Evolutionary conservation across 2,797 vertebrate genomes (phyloP).

Genomic region (Parotocinclus haroldoi): DNA sequence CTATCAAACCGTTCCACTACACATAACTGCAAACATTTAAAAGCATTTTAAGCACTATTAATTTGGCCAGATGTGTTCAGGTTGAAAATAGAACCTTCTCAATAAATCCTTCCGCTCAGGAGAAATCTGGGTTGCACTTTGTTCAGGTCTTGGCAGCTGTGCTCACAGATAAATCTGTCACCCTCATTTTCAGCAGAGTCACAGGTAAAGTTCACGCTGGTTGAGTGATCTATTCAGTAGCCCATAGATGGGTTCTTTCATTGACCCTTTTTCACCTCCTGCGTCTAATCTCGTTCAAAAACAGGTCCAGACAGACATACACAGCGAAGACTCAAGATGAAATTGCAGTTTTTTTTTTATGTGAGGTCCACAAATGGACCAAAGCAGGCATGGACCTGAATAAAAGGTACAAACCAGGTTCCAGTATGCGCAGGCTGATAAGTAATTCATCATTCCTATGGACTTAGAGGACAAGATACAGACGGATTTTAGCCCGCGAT

Average conservation of each 20-base stretch:
- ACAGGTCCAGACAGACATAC: neutral
- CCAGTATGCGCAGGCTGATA: constrained; percentile 38
- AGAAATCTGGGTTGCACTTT: constrained; percentile 58
- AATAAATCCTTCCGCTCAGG: constrained; percentile 26
- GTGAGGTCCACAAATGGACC: constrained; percentile 4
- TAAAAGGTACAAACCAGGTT: constrained; percentile 29
- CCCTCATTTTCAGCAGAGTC: constrained; percentile 55
- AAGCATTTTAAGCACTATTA: too few relatives aligned
- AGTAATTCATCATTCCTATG: constrained; percentile 44
- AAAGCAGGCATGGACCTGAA: constrained; percentile 3
- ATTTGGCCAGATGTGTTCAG: neutral
- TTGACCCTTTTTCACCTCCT: constrained; percentile 54
- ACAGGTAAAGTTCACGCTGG: constrained; percentile 62
- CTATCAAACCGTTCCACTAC: too few relatives aligned
- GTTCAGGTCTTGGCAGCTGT: constrained; percentile 54
- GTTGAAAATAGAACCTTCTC: neutral
- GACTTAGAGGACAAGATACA: constrained; percentile 43
- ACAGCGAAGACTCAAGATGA: constrained; percentile 23
- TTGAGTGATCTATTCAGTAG: constrained; percentile 56
- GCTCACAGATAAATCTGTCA: constrained; percentile 67
- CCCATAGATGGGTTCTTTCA: constrained; percentile 48
- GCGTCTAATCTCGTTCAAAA: neutral
- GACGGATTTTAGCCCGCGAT: constrained; percentile 41
- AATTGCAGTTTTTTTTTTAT: constrained; percentile 9
- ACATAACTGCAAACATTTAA: too few relatives aligned